Percentiles rank a stretch among this genome's conserved stretches.
Evolutionary conservation across 2,113 vertebrate species (phyloP).

Genomic region (Ptilorrhoa leucosticta): DNA sequence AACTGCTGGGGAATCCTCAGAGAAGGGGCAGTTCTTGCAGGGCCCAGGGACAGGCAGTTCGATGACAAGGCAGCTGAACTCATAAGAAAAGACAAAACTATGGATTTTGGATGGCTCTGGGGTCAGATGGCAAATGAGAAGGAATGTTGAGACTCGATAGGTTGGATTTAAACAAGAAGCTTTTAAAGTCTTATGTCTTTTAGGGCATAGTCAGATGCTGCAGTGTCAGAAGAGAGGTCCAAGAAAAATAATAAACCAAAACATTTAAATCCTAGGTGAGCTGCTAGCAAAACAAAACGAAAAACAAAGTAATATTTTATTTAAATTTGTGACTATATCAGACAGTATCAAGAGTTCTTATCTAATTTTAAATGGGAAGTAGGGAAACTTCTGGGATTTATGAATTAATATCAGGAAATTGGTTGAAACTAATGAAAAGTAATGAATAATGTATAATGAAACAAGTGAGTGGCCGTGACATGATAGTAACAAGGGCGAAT

Average conservation of each 20-base stretch:
- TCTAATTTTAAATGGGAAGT: slow-evolving; percentile 19
- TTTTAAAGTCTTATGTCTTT: neutral
- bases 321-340: neutral
- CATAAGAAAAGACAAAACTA: slow-evolving; percentile 6
- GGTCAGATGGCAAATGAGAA: neutral
- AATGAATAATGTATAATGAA: slow-evolving; percentile 51
- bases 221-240: neutral
- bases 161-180: neutral
- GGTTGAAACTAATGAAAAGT: slow-evolving; percentile 37
- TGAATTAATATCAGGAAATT: slow-evolving; percentile 49
- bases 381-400: slow-evolving; percentile 6
- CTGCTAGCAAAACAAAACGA: neutral
- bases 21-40: neutral
- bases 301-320: neutral
- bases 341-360: neutral
- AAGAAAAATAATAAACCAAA: neutral
- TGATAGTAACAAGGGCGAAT: neutral
- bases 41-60: neutral
- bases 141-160: neutral
- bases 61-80: neutral
- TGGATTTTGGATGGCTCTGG: neutral
- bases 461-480: neutral
- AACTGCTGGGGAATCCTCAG: neutral
- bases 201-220: neutral
- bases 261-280: neutral